Conservation (phyloP, 2,113 vertebrate genomes). For the Verasper variegatus region DNA sequence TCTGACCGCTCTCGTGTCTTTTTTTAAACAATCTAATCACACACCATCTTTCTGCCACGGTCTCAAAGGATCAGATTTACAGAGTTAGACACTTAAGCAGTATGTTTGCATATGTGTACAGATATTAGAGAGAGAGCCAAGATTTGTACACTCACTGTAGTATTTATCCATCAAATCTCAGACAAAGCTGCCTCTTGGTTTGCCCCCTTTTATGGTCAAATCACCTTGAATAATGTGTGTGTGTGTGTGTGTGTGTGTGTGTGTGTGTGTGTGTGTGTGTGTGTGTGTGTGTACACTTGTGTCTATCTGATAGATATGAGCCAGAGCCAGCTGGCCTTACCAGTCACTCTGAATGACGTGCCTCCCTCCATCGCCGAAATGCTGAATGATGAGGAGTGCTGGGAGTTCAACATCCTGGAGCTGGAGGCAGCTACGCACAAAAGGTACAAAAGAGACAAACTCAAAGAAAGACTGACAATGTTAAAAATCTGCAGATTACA, state of each 20-base stretch:
- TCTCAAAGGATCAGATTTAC: constrained; percentile 6
- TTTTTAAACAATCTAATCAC: constrained; percentile 30
- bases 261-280: constrained; percentile 18
- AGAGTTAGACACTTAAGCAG: not conserved
- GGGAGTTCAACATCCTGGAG: constrained; percentile 98
- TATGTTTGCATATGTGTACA: constrained; percentile 19
- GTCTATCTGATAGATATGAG: constrained; percentile 83
- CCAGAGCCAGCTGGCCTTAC: constrained; percentile 88
- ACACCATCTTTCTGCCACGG: not conserved
- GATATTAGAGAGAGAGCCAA: constrained; percentile 1
- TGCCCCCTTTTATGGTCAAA: constrained; percentile 40
- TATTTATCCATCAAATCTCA: constrained; percentile 8
- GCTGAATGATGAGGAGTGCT: constrained; percentile 91
- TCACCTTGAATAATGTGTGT: constrained; percentile 10
- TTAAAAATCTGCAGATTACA: not conserved
- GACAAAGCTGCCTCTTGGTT: not conserved
- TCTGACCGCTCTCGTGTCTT: not conserved
- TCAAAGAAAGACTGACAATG: too few relatives aligned
- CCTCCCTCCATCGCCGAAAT: constrained; percentile 88
- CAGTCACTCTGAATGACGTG: constrained; percentile 88
- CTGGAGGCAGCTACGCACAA: constrained; percentile 94
- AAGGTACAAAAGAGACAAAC: constrained; percentile 77
- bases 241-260: constrained; percentile 18
- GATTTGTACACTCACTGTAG: not conserved
- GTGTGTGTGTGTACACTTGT: constrained; percentile 6